Evolutionary conservation across 2,888 invertebrate species (phyloP).

Genomic region (Lamellibrachia satsuma): DNA sequence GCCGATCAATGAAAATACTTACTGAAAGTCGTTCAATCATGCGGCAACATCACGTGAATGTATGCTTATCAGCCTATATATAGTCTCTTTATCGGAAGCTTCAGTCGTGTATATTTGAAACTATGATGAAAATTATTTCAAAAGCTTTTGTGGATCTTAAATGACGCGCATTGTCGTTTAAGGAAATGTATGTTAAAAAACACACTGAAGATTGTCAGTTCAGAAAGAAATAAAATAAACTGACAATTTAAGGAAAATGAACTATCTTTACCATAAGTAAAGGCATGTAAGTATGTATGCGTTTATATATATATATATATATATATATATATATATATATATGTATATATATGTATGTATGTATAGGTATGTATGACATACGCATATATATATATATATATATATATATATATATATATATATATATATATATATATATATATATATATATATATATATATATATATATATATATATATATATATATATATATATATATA

Average conservation of each 20-base stretch:
- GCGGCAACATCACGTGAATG: not conserved
- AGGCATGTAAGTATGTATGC: too few species aligned
- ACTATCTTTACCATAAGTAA: too few species aligned
- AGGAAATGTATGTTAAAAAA: too few species aligned
- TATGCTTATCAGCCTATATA: too few species aligned
- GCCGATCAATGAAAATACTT: not conserved
- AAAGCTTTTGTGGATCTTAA: not conserved
- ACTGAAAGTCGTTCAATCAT: not conserved
- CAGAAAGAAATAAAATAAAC: too few species aligned
- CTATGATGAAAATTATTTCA: not conserved
- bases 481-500: not conserved
- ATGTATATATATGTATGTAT: not conserved
- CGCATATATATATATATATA: not conserved
- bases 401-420: not conserved
- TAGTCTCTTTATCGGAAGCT: not conserved
- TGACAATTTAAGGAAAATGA: too few species aligned
- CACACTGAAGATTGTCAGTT: too few species aligned
- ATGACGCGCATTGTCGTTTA: not conserved
- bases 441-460: not conserved
- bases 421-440: not conserved
- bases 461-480: too few species aligned
- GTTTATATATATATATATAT: too few species aligned
- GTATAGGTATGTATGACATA: not conserved
- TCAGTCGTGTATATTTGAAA: not conserved
- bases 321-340: too few species aligned